These are phyloP conservation scores for Garra rufa DNA, from an alignment of 2,113 vertebrate genomes.

Conservation along the genomic window DNA sequence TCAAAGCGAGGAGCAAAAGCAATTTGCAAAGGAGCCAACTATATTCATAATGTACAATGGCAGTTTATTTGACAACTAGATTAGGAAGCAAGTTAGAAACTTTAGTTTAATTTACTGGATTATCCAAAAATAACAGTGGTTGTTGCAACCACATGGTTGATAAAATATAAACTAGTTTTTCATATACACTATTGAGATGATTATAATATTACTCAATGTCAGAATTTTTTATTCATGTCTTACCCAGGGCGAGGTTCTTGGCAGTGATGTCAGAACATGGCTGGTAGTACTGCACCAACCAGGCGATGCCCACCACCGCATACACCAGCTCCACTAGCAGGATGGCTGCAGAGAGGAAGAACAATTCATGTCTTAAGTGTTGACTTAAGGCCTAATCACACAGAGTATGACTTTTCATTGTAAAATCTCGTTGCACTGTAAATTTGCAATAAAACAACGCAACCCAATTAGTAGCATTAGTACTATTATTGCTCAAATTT, in stretches of 20 bases:
- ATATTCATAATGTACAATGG: not conserved
- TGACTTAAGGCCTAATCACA: not conserved
- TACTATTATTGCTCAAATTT: not conserved
- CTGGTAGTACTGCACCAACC: constrained; percentile 96
- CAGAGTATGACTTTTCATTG: not conserved
- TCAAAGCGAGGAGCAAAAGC: not conserved
- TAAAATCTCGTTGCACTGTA: no score
- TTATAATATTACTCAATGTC: not conserved
- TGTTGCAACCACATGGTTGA: not conserved
- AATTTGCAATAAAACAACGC: not conserved
- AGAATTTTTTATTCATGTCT: constrained; percentile 50
- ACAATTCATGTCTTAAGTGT: not conserved
- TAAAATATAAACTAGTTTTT: not conserved
- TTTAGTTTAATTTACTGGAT: not conserved
- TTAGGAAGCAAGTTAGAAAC: not conserved
- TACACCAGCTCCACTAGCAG: constrained; percentile 96
- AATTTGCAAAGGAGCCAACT: not conserved
- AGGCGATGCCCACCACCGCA: constrained; percentile 94
- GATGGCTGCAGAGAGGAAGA: constrained; percentile 81
- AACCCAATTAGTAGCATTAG: no score
- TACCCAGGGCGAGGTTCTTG: constrained; percentile 96
- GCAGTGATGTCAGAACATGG: constrained; percentile 96
- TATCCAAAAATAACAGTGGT: not conserved
- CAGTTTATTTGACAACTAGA: not conserved
- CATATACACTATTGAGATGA: not conserved